Evolutionary conservation across 2,888 invertebrate species (phyloP), one percentile per base, ranked within the genome.

Genomic region (Synergus laeviventris): DNA sequence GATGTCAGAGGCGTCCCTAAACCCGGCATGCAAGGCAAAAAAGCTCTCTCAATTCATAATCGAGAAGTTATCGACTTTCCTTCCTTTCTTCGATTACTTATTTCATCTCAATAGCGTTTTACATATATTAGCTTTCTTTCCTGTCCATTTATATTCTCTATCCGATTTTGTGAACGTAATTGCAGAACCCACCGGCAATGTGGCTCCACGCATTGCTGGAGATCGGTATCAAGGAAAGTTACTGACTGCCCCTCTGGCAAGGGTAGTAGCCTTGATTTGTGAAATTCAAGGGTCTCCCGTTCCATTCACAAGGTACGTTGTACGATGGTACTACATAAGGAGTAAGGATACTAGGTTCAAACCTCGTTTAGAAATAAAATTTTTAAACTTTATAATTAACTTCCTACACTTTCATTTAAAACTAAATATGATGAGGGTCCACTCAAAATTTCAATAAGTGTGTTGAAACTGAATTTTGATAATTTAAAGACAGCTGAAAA

Each of bases 261-360:
- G 91, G 84, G 91, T 92, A 83, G 92, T 93, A 80, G 94, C 94
- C 85, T 91, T 95, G 89, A 93, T 94, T 83, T 95, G 95, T 91
- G 94, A 94, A 89, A 93, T 94, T 83, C 94, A 94, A 87, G 94
- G 94, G 81, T 94, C 92, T 90, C 94, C 94, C 79, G 92, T 94
- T 80, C 95, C 95, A 85, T 88, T 92, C 78, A 93, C 94, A 92
- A 94, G 95, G 95, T 95, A 94, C 88, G 92, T 84, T 64, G 21
- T 11, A 14, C 18, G 1, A 16, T 62, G 38, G 11, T 39, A 39
- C 38, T 62, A 18, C n/a, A 38, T 62, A 64, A 64, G 3, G 38
- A 38, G 38, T 9, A 18, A n/a, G 11, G 38, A 18, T 18, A 38
- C 61, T n/a, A 38, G 62, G 39, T 39, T 39, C 38, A 9, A 38